Evolutionary conservation across 2,113 vertebrate genomes (phyloP), one percentile per base, ranked within the genome.

Genomic region (Podarcis raffonei): DNA sequence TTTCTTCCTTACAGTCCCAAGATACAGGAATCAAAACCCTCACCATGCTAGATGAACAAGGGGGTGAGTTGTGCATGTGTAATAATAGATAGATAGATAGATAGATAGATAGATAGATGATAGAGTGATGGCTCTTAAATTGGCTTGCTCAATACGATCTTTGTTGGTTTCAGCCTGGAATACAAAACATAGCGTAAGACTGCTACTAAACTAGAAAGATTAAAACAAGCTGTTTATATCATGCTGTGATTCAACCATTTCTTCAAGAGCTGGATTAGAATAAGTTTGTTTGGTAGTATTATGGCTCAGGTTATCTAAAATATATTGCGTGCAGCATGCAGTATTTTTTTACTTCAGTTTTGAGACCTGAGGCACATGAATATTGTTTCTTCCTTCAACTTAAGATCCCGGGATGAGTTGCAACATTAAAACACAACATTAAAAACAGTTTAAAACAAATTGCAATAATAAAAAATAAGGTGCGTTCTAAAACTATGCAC

Each of bases 91-190:
- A 53, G 48, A 53, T 53, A 11, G 48, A 48, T 48, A 48, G 48
- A 48, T 48, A 11, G 48, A 48, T 48, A 11, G 48, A 48, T 48
- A 48, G 48, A 48, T 48, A 48, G 48, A 48, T 48, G 48, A 12
- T 0, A 0, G 42, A 48, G 7, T 12, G 48, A 53, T 98, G 94
- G 99, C 98, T 97, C 97, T 98, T 90, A 96, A 69, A 94, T 99
- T 99, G 15, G 98, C 99, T 84, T 97, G 96, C 12, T 98, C 98
- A 90, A 99, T 98, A 69, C 98, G 98, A 30, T 94, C 86, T 95
- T 97, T 98, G 96, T 99, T 99, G 93, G 98, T 97, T 9, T 98
- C 99, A 3, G 98, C 98, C 99, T 99, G 95, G 90, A 97, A 96
- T 83, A 94, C 39, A 90, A 53, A 68, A 88, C 53, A 85, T 76